Evolutionary conservation across 2,113 vertebrate genomes (phyloP).

Genomic region (Psittacula cyanocephala): DNA sequence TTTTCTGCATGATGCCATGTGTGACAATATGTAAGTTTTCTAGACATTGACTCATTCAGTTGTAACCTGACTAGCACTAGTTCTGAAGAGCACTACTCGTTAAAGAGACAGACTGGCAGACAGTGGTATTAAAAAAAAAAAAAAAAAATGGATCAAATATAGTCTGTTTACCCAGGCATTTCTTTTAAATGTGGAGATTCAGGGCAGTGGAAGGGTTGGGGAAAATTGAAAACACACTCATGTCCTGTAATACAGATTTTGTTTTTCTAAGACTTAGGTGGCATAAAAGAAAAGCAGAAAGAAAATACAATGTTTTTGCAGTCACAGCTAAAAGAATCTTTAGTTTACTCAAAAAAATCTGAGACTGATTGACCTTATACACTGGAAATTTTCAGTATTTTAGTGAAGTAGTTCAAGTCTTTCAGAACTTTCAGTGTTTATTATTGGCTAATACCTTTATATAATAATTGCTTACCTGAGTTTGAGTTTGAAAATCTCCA

Average conservation of each 20-base stretch:
- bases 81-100: not conserved
- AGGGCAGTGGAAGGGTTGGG: not conserved
- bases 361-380: not conserved
- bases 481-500: not conserved
- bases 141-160: not conserved
- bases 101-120: not conserved
- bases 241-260: not conserved
- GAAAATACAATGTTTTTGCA: not conserved
- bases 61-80: not conserved
- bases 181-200: not conserved
- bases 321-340: not conserved
- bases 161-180: not conserved
- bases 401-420: not conserved
- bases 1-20: too few species aligned
- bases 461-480: not conserved
- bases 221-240: not conserved
- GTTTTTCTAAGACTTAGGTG: not conserved
- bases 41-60: not conserved
- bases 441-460: not conserved
- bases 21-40: not conserved
- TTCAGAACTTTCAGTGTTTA: not conserved
- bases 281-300: not conserved
- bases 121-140: not conserved
- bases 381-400: not conserved
- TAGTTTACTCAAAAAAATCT: not conserved